Conservation (phyloP, 2,113 vertebrate genomes). For the Marmota monax region DNA sequence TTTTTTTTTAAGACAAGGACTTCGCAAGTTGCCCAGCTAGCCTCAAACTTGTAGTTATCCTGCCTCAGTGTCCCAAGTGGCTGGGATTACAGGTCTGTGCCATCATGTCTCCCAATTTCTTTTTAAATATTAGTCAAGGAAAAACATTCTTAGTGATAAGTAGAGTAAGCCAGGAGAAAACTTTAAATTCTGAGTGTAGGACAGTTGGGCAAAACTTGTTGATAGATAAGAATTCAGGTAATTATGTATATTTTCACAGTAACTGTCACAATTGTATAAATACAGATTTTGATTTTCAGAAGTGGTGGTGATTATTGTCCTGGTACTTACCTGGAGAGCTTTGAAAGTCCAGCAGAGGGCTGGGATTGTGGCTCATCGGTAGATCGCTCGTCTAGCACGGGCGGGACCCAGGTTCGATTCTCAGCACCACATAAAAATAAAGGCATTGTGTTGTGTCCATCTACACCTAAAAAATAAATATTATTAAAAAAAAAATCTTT, state of each 20-base stretch:
- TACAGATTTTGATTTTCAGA: conserved; percentile 55
- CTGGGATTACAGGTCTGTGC: neutral
- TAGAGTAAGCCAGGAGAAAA: neutral
- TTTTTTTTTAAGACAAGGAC: neutral
- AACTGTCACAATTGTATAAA: conserved; percentile 47
- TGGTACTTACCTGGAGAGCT: conserved; percentile 16
- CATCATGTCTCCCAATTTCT: neutral
- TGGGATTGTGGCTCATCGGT: too few relatives aligned
- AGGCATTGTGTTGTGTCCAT: too few relatives aligned
- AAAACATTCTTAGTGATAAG: neutral
- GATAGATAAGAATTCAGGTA: neutral
- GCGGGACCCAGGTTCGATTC: too few relatives aligned
- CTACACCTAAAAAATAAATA: too few relatives aligned
- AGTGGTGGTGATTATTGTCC: neutral
- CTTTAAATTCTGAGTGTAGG: neutral
- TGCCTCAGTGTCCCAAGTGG: neutral
- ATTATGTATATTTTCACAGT: neutral
- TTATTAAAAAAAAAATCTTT: too few relatives aligned
- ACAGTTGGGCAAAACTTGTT: conserved; percentile 5
- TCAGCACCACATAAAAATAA: too few relatives aligned
- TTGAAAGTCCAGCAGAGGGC: conserved; percentile 41
- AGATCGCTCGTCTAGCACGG: too few relatives aligned
- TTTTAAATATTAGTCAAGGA: conserved; percentile 35
- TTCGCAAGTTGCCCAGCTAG: neutral
- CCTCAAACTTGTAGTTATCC: neutral